Evolutionary conservation across 2,888 invertebrate species (phyloP), one percentile per base, ranked within the genome.

Genomic region (Fragum whitleyi): DNA sequence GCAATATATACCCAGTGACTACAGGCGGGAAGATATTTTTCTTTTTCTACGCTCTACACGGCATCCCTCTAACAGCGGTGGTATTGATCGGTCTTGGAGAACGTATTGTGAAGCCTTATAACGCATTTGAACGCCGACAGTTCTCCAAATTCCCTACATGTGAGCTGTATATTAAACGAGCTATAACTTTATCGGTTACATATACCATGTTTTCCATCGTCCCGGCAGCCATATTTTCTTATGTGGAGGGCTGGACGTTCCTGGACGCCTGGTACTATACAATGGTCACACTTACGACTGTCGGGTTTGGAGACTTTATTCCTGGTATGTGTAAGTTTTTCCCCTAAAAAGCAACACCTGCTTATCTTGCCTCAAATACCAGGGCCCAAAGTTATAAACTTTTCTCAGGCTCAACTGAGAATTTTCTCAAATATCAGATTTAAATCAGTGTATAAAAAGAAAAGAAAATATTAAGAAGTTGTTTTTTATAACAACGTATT

Each of bases 171-270:
- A 32, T 76, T 0, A 81, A 80, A 70, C n/a, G 57, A 11, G 9
- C 73, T 5, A 9, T 77, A 23, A 61, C 76, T 61, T 42, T 72
- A 5, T 9, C 67, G 2, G 16, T 68, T 7, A 77, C 76, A 14
- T 47, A 82, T 26, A 29, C 69, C 14, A 5, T 80, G 5, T 70
- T 84, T n/a, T 55, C 81, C 3, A 47, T 87, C 0, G 51, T 87
- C 23, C 87, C 87, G 6, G 83, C 83, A 0, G 78, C 21, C 11
- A 80, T 85, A 42, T 83, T 87, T 57, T 53, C 70, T 36, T 69
- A 72, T 16, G 61, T 79, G 2, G 88, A 89, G 69, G 81, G 78
- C 23, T 90, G 90, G 90, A 77, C 81, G 2, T 90, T 85, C 61
- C 68, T 81, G 14, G 85, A 87, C 36, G 59, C 87, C 16, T 65